Evolutionary conservation across 2,113 vertebrate species (phyloP), one percentile per base, ranked within the genome.

Genomic region (Eulemur macaco): DNA sequence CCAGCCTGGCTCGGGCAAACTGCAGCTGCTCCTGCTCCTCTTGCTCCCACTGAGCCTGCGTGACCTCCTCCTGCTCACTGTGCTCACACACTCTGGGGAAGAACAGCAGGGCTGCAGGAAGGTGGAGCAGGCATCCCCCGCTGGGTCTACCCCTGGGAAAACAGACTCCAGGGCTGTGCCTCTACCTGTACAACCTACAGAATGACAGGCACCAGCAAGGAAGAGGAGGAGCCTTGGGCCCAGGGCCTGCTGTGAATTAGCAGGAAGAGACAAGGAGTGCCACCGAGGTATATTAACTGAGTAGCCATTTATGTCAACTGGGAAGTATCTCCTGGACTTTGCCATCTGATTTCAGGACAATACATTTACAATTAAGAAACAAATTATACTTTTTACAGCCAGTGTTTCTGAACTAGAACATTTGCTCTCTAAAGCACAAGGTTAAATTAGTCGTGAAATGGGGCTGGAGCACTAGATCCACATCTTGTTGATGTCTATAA

Each of bases 41-140:
- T 2, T 98, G 17, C 17, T 99, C 99, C 13, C 99, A 98, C 97
- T 99, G 99, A 0, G 99, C 98, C 71, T 99, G 99, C 92, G 99
- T 99, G 50, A 99, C 98, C 97, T 99, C 98, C 96, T 99, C 99
- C 0, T 99, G 98, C 91, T 99, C 99, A 0, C 99, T 98, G 6
- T 99, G 98, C 34, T 99, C 99, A 0, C 99, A 98, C 1, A 96
- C 96, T 89, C 98, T 98, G 97, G 1, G 11, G 14, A 8, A 21
- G 1, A 39, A 69, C 1, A 69, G 14, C 1, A 20, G 37, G 12
- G 63, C 47, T 81, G 20, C 5, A n/a, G n/a, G 45, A 56, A 27
- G 54, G 39, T 54, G 10, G 1, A 1, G 8, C 21, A 34, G 15
- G 25, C 34, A 13, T 8, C 52, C 29, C 63, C 52, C 34, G 39